Percentiles rank a stretch among this genome's conserved stretches.
phyloP scores from a whole-genome alignment of 2,888 invertebrate genomes.

The Lydus trimaculatus region DNA sequence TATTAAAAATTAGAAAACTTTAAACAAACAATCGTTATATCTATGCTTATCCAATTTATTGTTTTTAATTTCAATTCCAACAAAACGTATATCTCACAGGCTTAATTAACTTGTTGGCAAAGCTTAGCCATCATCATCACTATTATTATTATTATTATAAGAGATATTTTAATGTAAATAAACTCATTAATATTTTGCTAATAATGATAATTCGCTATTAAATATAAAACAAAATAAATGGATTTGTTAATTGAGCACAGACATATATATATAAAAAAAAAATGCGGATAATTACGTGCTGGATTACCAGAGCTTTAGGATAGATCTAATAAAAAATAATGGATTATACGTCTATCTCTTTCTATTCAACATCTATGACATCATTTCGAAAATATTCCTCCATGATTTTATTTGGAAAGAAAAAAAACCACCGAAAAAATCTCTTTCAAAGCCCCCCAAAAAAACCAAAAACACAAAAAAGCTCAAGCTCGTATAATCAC shows the following conservation, averaged over 20 bases:
- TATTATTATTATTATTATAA: neutral
- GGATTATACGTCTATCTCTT: neutral
- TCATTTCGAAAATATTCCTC: neutral
- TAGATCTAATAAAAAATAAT: neutral
- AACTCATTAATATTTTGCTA: constrained; percentile 23
- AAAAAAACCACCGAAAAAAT: neutral
- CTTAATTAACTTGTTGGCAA: constrained; percentile 1
- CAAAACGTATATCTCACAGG: neutral
- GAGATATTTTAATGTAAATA: constrained; percentile 20
- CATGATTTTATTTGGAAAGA: neutral
- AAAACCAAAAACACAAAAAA: constrained; percentile 35
- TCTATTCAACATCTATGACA: neutral
- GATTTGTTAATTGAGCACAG: neutral
- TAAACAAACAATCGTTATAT: no score
- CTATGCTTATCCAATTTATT: neutral
- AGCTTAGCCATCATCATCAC: neutral
- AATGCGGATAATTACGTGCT: neutral
- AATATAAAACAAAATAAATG: neutral
- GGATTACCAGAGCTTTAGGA: neutral
- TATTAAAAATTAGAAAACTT: no score
- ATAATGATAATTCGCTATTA: neutral
- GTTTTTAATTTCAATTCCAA: neutral
- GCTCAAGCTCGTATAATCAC: constrained; percentile 45
- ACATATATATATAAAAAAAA: neutral
- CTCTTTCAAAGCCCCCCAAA: constrained; percentile 12